phyloP scores from a whole-genome alignment of 2,888 invertebrate genomes.

The Dicycla oo region DNA sequence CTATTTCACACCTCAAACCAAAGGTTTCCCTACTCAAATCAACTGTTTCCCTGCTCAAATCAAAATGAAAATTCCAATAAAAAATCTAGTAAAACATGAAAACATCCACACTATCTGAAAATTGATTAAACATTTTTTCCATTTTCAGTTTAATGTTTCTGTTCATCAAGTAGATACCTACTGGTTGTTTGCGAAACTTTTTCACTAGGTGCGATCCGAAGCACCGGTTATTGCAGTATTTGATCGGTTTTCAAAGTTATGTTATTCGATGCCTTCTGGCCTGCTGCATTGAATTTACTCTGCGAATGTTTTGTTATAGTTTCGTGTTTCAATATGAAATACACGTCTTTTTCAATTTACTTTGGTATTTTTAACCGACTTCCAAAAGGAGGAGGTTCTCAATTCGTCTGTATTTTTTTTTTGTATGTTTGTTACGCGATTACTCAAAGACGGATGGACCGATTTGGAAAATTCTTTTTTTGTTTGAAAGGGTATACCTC shows the following conservation, averaged over 20 bases:
- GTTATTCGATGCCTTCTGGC: background rate
- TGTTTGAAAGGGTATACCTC: too few species aligned
- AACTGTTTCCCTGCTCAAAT: background rate
- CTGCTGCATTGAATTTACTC: background rate
- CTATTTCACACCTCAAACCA: too few species aligned
- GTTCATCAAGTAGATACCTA: background rate
- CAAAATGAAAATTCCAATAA: background rate
- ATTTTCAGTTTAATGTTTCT: background rate
- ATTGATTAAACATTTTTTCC: background rate
- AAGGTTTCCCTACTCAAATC: too few species aligned
- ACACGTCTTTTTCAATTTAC: background rate
- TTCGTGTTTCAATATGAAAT: background rate
- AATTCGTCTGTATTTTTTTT: too few species aligned
- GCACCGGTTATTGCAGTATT: conserved; percentile 8
- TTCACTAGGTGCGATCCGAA: background rate
- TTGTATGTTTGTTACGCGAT: too few species aligned
- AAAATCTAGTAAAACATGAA: background rate
- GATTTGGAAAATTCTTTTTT: too few species aligned
- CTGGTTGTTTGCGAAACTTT: conserved; percentile 9
- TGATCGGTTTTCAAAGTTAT: conserved; percentile 17
- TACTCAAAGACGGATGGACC: too few species aligned
- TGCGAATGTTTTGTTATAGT: background rate
- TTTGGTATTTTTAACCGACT: too few species aligned
- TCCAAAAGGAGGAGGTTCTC: too few species aligned
- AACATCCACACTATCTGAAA: background rate